Conservation (phyloP, 2,113 vertebrate species). For the Formicarius rufipectus region DNA sequence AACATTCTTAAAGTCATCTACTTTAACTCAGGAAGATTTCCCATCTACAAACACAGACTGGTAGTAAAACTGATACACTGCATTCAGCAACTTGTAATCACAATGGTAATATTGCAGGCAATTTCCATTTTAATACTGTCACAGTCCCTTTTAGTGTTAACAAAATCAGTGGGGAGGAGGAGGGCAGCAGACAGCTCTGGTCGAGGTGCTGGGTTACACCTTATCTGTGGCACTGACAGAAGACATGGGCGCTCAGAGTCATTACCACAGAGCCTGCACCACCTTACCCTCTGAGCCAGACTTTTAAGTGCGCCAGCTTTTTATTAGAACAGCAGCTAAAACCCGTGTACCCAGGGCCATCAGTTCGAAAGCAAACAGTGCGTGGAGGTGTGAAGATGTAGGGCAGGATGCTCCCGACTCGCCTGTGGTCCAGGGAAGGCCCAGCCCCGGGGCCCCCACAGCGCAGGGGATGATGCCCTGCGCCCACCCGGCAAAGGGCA, state of each 20-base stretch:
- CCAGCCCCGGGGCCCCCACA: neutral
- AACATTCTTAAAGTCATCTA: neutral
- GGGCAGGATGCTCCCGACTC: no score
- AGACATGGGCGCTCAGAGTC: neutral
- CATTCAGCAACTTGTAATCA: neutral
- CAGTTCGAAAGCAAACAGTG: fast-evolving
- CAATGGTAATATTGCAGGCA: neutral
- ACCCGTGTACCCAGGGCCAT: fast-evolving
- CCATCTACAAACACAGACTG: neutral
- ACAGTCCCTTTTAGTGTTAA: neutral
- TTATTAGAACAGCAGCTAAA: neutral
- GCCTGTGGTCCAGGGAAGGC: no score
- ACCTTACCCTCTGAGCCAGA: neutral
- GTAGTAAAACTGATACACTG: neutral
- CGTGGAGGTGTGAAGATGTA: fast-evolving
- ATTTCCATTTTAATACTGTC: neutral
- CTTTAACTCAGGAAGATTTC: neutral
- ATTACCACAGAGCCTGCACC: neutral
- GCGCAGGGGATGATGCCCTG: neutral
- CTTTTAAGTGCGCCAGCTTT: neutral
- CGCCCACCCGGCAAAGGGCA: neutral
- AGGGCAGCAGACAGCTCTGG: neutral
- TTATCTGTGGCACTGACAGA: neutral
- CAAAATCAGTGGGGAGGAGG: neutral
- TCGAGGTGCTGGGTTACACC: neutral